A percentile compares a stretch with the other conserved stretches of the same genome.
Evolutionary conservation across 1,140 invertebrate species (phyloP).

Genomic region (Plodia interpunctella): DNA sequence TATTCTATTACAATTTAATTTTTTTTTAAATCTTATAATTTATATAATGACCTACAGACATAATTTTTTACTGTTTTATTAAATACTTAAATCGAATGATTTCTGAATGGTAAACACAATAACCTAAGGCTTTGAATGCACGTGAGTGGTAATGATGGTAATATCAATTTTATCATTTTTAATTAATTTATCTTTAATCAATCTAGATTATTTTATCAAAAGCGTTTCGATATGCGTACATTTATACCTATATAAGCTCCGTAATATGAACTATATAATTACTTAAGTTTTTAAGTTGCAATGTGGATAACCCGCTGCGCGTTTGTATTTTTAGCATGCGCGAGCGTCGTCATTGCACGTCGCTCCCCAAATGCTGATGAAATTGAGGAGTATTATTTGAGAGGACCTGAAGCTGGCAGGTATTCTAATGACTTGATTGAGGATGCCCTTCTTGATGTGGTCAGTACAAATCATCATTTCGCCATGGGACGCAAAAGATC

Average conservation of each 20-base stretch:
- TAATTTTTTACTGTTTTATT: no score
- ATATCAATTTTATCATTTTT: no score
- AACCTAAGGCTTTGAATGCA: no score
- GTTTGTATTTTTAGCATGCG: neutral
- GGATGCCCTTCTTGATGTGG: conserved; percentile 10
- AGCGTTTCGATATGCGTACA: neutral
- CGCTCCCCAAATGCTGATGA: conserved; percentile 6
- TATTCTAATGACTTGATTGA: conserved; percentile 8
- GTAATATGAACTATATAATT: neutral
- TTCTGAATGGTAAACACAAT: no score
- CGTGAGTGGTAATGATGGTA: no score
- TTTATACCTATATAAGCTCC: neutral
- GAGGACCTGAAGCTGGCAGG: conserved; percentile 3
- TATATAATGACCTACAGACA: no score
- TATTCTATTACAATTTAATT: no score
- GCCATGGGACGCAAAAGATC: no score
- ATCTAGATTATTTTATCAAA: neutral
- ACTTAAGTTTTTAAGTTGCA: neutral
- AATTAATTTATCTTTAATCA: no score
- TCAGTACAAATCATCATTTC: neutral
- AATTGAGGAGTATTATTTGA: conserved; percentile 3
- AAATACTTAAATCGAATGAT: no score
- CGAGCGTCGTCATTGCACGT: neutral
- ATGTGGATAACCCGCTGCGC: neutral
- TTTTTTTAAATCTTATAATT: no score